A percentile compares a stretch with the other conserved stretches of the same genome.
These are phyloP conservation scores for Tenualosa thibaudeaui DNA, from an alignment of 2,797 vertebrate genomes.

Conservation along the genomic window DNA sequence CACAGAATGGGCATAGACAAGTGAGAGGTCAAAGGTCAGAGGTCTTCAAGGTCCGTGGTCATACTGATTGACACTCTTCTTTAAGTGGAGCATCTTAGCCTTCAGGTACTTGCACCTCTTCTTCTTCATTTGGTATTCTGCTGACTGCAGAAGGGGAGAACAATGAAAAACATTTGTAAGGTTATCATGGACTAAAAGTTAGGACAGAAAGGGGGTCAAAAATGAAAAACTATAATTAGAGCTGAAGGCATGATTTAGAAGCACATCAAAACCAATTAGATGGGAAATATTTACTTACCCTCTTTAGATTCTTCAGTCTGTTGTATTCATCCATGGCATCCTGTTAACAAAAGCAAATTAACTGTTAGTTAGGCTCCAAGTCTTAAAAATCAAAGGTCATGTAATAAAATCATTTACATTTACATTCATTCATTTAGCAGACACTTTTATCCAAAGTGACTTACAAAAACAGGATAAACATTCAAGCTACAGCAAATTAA, in stretches of 20 bases:
- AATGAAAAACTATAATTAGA: background rate
- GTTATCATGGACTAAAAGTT: background rate
- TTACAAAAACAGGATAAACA: no score
- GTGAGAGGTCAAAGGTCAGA: constrained; percentile 9
- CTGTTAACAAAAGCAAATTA: constrained; percentile 59
- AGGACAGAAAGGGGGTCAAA: background rate
- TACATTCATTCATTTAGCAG: no score
- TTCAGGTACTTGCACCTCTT: constrained; percentile 79
- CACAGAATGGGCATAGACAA: background rate
- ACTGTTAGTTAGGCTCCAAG: background rate
- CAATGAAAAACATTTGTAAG: background rate
- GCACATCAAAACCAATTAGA: background rate
- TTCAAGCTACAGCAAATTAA: no score
- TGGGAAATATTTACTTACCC: constrained; percentile 55
- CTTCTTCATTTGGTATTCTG: constrained; percentile 82
- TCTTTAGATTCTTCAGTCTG: constrained; percentile 75
- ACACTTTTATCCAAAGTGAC: no score
- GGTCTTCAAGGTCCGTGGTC: constrained; percentile 71
- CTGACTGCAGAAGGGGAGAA: constrained; percentile 65
- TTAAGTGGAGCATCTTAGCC: constrained; percentile 85
- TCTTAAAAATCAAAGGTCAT: background rate
- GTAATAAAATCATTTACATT: no score
- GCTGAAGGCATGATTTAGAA: background rate
- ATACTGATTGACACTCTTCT: constrained; percentile 84
- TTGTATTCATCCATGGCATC: constrained; percentile 74